A percentile compares a stretch with the other conserved stretches of the same genome.
These are phyloP conservation scores for Nothoprocta perdicaria DNA, from an alignment of 2,113 vertebrate genomes.

Conservation along the genomic window DNA sequence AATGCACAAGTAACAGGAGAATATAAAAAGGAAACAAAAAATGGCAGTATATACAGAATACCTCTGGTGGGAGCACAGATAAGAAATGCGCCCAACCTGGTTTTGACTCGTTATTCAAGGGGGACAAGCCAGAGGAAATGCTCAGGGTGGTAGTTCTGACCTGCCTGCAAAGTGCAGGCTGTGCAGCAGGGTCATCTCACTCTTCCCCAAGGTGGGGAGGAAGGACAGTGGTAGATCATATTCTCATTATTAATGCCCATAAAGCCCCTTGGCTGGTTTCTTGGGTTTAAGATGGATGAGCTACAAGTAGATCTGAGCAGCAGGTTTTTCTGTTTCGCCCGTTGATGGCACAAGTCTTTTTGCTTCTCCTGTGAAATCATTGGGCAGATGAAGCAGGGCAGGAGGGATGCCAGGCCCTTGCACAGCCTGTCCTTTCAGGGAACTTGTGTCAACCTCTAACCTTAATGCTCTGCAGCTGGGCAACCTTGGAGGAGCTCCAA, in stretches of 20 bases:
- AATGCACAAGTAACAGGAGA: background rate
- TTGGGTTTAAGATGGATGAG: fast-evolving
- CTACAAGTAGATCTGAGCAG: background rate
- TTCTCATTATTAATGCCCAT: background rate
- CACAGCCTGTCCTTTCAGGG: fast-evolving
- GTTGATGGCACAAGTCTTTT: background rate
- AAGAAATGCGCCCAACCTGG: background rate
- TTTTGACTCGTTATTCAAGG: background rate
- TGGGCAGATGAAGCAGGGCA: background rate
- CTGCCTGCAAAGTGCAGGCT: fast-evolving
- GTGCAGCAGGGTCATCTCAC: background rate
- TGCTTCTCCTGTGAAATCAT: background rate
- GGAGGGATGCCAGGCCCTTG: background rate
- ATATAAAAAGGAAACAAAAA: background rate
- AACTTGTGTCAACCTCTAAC: background rate
- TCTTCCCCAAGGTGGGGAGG: background rate
- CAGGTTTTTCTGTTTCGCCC: background rate
- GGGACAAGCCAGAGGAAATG: fast-evolving
- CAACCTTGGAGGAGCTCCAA: conserved; percentile 16
- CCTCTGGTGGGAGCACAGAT: background rate
- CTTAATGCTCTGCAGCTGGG: background rate
- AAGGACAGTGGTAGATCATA: background rate
- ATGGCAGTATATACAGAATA: background rate
- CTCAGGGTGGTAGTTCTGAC: background rate
- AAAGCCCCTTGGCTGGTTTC: background rate